Base-by-base conservation (phyloP, 2,113 vertebrate species). In the Emydocephalus ijimae region DNA sequence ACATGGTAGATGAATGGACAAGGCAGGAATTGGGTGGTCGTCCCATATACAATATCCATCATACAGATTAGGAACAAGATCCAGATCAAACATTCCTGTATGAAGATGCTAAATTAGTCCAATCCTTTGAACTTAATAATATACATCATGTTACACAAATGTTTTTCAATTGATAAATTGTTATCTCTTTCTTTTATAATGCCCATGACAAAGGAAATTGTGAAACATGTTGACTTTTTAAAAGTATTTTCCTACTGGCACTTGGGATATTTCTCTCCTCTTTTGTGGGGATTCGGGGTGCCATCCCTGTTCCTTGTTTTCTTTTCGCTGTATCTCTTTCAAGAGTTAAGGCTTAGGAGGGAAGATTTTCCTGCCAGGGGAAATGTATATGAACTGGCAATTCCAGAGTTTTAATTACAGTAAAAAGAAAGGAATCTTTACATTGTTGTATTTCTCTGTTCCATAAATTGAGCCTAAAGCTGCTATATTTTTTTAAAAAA, bases 61-160 rank as follows among this genome's bases (percentile, higher is more conserved):
- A 96, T 96, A 93, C 95, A 96, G 93, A 96, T 96, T 91, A 96
- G 93, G 91, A 95, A 96, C 96, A 1, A 94, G 93, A 48, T 96
- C 96, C 0, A 96, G 95, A 88, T 97, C 95, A 45, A 96, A 97
- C 93, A 96, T 95, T 85, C 97, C 97, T 12, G 95, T 96, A 59
- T 97, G 97, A n/a, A 98, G 96, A 93, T 98, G 97, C 85, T 98
- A 97, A 93, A 98, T 98, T 89, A 98, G 97, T 29, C 97, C 97
- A 23, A 98, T 97, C 29, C 96, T 95, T 95, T 97, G 96, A 43
- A 97, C 97, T 15, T n/a, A 69, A 34, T 69, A 69, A 81, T 81
- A 81, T 43, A 81, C 10, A 81, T n/a, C 34, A 21, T 81, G 74
- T 21, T 81, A 81, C 69, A 39, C 15, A 39, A 39, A 39, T 81